These are phyloP conservation scores for Myripristis murdjan DNA, from an alignment of 2,797 vertebrate species.

Conservation along the genomic window DNA sequence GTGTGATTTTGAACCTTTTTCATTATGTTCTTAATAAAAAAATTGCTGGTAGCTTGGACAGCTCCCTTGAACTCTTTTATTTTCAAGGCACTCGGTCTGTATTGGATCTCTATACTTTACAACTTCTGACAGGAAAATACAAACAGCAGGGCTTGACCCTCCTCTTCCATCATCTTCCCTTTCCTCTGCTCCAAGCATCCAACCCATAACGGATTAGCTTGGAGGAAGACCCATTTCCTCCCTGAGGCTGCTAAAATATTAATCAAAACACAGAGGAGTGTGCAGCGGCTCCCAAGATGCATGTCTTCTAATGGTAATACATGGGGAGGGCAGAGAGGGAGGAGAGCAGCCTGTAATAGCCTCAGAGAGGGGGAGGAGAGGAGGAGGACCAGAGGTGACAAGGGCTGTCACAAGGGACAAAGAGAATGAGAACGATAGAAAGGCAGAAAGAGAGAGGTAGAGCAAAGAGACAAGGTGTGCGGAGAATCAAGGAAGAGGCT, in stretches of 20 bases:
- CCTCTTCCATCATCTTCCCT: slow-evolving; percentile 80
- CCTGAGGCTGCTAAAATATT: slow-evolving; percentile 97
- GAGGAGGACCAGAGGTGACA: slow-evolving; percentile 84
- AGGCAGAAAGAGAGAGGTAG: slow-evolving; percentile 66
- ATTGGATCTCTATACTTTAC: slow-evolving; percentile 59
- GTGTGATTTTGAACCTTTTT: slow-evolving; percentile 13
- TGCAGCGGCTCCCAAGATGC: slow-evolving; percentile 92
- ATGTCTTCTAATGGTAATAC: slow-evolving; percentile 96
- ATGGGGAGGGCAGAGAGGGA: slow-evolving; percentile 88
- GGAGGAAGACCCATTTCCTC: slow-evolving; percentile 96
- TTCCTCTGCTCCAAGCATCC: slow-evolving; percentile 84
- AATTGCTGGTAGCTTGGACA: slow-evolving; percentile 12
- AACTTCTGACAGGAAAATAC: slow-evolving; percentile 76
- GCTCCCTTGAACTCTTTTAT: slow-evolving; percentile 34
- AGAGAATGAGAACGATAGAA: slow-evolving; percentile 68
- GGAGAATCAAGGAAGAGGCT: slow-evolving; percentile 78
- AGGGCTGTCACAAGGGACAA: slow-evolving; percentile 81
- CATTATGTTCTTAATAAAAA: not conserved
- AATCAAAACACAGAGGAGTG: slow-evolving; percentile 97
- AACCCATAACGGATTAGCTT: slow-evolving; percentile 94
- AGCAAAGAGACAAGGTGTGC: slow-evolving; percentile 79
- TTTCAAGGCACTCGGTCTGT: slow-evolving; percentile 48
- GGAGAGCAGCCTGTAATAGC: slow-evolving; percentile 91
- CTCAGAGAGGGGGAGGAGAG: slow-evolving; percentile 87
- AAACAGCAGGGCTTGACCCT: slow-evolving; percentile 79